Conservation (phyloP, 2,797 vertebrate species). For the Diglossa cyanea region DNA sequence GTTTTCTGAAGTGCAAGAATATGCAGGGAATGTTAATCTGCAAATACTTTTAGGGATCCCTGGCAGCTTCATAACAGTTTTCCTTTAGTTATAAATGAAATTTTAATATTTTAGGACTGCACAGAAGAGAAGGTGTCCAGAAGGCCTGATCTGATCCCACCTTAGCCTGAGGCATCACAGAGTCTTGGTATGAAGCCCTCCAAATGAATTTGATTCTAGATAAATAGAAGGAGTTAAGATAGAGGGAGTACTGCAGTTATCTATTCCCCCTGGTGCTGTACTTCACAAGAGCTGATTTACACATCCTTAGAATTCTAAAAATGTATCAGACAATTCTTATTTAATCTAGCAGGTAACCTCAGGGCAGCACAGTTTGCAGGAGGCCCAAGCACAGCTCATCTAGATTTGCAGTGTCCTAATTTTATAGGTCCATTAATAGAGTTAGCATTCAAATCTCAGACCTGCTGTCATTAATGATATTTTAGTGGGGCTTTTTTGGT, state of each 20-base stretch:
- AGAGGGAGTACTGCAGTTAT: background rate
- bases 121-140: background rate
- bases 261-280: slow-evolving; percentile 18
- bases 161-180: background rate
- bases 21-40: background rate
- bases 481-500: background rate
- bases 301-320: slow-evolving; percentile 33
- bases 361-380: slow-evolving; percentile 28
- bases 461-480: slow-evolving; percentile 61
- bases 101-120: background rate
- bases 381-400: background rate
- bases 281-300: slow-evolving; percentile 52
- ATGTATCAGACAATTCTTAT: slow-evolving; percentile 25
- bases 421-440: slow-evolving; percentile 63
- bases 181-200: background rate
- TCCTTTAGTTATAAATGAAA: background rate
- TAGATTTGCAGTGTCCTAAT: slow-evolving; percentile 66
- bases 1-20: background rate
- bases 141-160: background rate
- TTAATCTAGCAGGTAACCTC: slow-evolving; percentile 32
- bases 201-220: background rate
- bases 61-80: background rate
- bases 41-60: background rate
- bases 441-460: slow-evolving; percentile 58
- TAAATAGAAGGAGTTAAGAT: slow-evolving; percentile 1